Base-by-base conservation (phyloP, 2,113 vertebrate species). In the Percopsis transmontana region DNA sequence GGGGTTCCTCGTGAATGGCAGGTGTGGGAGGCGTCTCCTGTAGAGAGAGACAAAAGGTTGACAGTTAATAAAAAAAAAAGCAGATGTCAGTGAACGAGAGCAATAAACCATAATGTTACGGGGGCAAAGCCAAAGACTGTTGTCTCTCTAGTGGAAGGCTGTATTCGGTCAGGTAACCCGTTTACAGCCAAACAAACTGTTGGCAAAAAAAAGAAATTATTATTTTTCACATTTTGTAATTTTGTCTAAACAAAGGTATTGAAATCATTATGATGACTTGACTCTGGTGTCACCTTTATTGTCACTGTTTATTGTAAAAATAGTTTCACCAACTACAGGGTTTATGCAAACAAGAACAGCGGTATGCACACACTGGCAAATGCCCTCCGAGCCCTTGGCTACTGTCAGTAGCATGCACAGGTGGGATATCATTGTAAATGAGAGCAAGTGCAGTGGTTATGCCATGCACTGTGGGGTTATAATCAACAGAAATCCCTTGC, bases 21-120 rank as follows among this genome's bases (percentile, higher is more conserved):
- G 92, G 92, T 41, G 92, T 90, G 27, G 88, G 87, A 60, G 90
- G 89, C 2, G 91, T 88, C 64, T 93, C 92, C 93, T 94, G 47
- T 16, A 58, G 61, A 85, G 56, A 45, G 63, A 75, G 83, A 81
- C 27, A 88, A 75, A 88, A 33, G 68, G 67, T 39, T 64, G 60
- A 56, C 50, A 66, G 61, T 60, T 81, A 27, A 44, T 80, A 59
- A 55, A 81, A 62, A 81, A 62, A 38, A 71, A 60, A 76, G 33
- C 7, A 59, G 67, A 53, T 23, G 13, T 51, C 5, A 62, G 16
- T 13, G 2, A 33, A 45, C 18, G 21, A 51, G n/a, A 54, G 56
- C 20, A 8, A 63, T 16, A 33, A 62, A 62, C 3, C 1, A 20
- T 27, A 39, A 24, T 16, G 24, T 6, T 21, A 33, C 27, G 5